Conservation (phyloP, 2,888 invertebrate species). For the Pasiphila rectangulata region DNA sequence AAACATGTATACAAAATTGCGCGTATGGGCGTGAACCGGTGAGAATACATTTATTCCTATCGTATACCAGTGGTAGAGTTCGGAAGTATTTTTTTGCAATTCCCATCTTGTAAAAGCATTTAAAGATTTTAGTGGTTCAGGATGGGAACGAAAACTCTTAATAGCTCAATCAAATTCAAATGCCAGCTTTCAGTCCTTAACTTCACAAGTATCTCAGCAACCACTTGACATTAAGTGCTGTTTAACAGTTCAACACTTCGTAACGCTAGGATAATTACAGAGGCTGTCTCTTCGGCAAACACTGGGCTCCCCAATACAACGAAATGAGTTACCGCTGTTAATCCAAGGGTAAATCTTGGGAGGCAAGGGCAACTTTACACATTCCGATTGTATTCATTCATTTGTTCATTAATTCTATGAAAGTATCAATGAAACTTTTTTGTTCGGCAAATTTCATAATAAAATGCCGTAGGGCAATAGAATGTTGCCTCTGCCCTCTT, state of each 20-base stretch:
- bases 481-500: too few relatives aligned
- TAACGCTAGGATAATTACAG: slow-evolving; percentile 20
- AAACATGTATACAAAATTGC: too few relatives aligned
- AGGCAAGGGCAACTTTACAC: slow-evolving; percentile 7
- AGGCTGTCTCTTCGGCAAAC: slow-evolving; percentile 16
- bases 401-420: too few relatives aligned
- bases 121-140: neutral
- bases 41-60: too few relatives aligned
- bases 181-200: slow-evolving; percentile 6
- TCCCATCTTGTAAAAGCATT: neutral
- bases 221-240: slow-evolving; percentile 15
- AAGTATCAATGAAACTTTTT: too few relatives aligned
- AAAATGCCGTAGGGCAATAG: too few relatives aligned
- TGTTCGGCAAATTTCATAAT: too few relatives aligned
- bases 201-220: slow-evolving; percentile 8
- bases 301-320: slow-evolving; percentile 14
- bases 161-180: slow-evolving; percentile 3
- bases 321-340: slow-evolving; percentile 28
- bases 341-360: slow-evolving; percentile 25
- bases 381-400: neutral
- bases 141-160: neutral
- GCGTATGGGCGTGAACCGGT: too few relatives aligned
- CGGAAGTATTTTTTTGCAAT: too few relatives aligned
- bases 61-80: too few relatives aligned
- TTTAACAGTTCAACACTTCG: slow-evolving; percentile 22